Evolutionary conservation across 2,113 vertebrate genomes (phyloP).

Genomic region (Cromileptes altivelis): DNA sequence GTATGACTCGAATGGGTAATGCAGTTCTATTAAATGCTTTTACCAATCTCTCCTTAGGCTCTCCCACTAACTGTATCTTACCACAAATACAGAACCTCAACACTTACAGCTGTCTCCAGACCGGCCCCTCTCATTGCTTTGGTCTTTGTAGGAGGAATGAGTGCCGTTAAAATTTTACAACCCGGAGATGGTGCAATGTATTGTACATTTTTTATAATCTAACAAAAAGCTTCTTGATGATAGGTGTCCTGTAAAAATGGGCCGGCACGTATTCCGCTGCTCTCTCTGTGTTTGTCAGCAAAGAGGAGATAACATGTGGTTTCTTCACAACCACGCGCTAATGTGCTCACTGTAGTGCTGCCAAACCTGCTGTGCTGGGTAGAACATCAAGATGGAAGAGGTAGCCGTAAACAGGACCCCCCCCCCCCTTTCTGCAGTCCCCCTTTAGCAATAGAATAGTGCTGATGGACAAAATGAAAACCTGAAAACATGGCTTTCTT

Average conservation of each 20-base stretch:
- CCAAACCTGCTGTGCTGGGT: constrained; percentile 67
- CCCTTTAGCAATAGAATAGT: constrained; percentile 55
- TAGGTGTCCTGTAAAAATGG: constrained; percentile 65
- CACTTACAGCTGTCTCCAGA: constrained; percentile 1
- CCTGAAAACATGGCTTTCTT: constrained; percentile 64
- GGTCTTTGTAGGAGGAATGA: constrained; percentile 52
- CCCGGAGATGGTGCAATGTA: constrained; percentile 49
- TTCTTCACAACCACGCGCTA: constrained; percentile 58
- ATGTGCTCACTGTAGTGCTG: constrained; percentile 67
- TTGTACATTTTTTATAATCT: constrained; percentile 69
- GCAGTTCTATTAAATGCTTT: constrained; percentile 9
- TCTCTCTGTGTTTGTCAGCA: constrained; percentile 58
- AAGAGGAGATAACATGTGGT: constrained; percentile 64
- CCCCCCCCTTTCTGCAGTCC: background rate
- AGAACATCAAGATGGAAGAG: constrained; percentile 77
- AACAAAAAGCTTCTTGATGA: constrained; percentile 68
- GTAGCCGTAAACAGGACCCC: constrained; percentile 59
- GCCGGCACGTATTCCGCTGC: constrained; percentile 30
- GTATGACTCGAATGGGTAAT: constrained; percentile 1
- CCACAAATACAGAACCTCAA: background rate
- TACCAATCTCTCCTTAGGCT: background rate
- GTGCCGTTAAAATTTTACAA: constrained; percentile 68
- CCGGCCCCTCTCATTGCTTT: constrained; percentile 27
- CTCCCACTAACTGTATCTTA: background rate
- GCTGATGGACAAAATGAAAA: constrained; percentile 77